Evolutionary conservation across 2,113 vertebrate species (phyloP).

Genomic region (Ia io): DNA sequence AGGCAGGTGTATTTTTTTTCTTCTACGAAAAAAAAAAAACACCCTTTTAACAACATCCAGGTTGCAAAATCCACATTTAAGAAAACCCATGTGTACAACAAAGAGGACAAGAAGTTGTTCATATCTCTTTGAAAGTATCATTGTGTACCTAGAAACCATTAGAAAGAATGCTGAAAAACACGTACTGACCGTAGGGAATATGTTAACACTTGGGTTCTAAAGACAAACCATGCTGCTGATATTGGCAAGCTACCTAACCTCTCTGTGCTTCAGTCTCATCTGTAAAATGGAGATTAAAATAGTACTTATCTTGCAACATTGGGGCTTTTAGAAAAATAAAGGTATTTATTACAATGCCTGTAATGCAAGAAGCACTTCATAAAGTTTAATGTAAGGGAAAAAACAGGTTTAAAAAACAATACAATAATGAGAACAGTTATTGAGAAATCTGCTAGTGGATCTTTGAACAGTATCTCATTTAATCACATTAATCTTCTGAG

Average conservation of each 20-base stretch:
- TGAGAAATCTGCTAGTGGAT: background rate
- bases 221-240: background rate
- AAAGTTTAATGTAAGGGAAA: background rate
- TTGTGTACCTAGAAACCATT: background rate
- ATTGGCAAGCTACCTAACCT: background rate
- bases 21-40: background rate
- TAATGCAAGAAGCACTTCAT: background rate
- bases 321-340: slow-evolving; percentile 8
- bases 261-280: background rate
- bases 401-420: background rate
- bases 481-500: background rate
- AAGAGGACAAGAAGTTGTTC: background rate
- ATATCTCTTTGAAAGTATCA: background rate
- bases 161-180: background rate
- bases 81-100: background rate
- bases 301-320: background rate
- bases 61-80: background rate
- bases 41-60: background rate
- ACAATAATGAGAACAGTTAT: background rate
- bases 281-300: background rate
- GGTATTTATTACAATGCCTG: background rate
- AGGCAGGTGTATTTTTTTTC: background rate
- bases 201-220: background rate
- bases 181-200: background rate
- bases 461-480: background rate